Evolutionary conservation across 2,797 vertebrate genomes (phyloP), one percentile per base, ranked within the genome.

Genomic region (Eupleurogrammus muticus): DNA sequence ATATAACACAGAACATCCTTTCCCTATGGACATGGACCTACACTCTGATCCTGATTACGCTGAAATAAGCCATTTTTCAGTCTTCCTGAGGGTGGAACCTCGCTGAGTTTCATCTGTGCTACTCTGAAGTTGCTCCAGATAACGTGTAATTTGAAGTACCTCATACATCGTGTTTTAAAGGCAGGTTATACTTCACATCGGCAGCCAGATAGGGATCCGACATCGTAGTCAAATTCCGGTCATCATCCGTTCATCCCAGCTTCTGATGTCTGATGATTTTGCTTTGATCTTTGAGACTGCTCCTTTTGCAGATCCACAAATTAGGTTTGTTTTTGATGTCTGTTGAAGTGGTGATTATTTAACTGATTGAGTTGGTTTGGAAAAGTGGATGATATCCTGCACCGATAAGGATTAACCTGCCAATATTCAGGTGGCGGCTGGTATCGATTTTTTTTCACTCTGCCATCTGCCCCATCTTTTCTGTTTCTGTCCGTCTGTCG

Each of bases 381-480:
- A 5, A n/a, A 38, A 38, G 38, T 34, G 14, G 55, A 24, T 40
- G 40, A 32, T 75, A 47, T 77, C 48, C 71, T 52, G 8, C 51
- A 1, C 66, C 48, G 70, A 74, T 72, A 75, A 78, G 71, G 77
- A 79, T 73, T 53, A 77, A 34, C n/a, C 57, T 65, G 50, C 17
- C 66, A 69, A 73, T 60, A 5, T 77, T 77, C 66, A 63, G 53
- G 50, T 59, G 56, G 42, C 12, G 49, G 53, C 50, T 73, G 61
- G 11, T 77, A 61, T 62, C 81, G 69, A 80, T 64, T 79, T 79
- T 64, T 79, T 79, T 75, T 49, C 70, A 58, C 63, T 55, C 55
- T 73, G 70, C 64, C 65, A 52, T 76, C 57, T 61, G 48, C 24
- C 49, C 68, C 19, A 7, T 80, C 80, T 86, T 74, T 78, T 82